These are phyloP conservation scores for Chalcis sispes DNA, from an alignment of 2,888 invertebrate species.

Conservation along the genomic window DNA sequence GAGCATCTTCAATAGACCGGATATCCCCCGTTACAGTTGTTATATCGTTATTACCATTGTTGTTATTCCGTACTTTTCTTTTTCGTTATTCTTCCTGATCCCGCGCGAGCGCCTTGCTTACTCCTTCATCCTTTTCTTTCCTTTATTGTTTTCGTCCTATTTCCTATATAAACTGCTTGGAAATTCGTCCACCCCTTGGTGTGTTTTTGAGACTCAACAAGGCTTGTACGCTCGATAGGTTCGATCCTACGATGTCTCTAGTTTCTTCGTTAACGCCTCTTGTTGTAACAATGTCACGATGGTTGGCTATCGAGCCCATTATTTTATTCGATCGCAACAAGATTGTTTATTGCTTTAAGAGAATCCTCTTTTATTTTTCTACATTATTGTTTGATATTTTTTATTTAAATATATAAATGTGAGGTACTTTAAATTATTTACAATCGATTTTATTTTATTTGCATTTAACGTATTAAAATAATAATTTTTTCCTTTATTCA, in stretches of 20 bases:
- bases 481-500: too few species aligned
- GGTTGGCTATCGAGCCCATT: too few species aligned
- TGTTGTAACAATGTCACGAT: not conserved
- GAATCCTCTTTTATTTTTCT: too few species aligned
- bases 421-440: not conserved
- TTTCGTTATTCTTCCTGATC: not conserved
- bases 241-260: conserved; percentile 10
- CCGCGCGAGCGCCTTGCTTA: not conserved
- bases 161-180: not conserved
- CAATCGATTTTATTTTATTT: too few species aligned
- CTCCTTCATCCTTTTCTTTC: not conserved
- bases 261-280: conserved; percentile 19
- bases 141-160: not conserved
- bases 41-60: too few species aligned
- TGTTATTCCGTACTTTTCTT: conserved; percentile 7
- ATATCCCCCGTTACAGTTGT: conserved; percentile 60
- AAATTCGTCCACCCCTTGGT: conserved; percentile 2
- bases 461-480: too few species aligned
- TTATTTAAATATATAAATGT: not conserved
- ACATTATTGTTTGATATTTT: not conserved
- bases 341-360: too few species aligned
- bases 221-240: not conserved
- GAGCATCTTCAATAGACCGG: conserved; percentile 65
- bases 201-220: not conserved
- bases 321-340: too few species aligned